Evolutionary conservation across 2,797 vertebrate genomes (phyloP).

Genomic region (Lithobates sylvaticus): DNA sequence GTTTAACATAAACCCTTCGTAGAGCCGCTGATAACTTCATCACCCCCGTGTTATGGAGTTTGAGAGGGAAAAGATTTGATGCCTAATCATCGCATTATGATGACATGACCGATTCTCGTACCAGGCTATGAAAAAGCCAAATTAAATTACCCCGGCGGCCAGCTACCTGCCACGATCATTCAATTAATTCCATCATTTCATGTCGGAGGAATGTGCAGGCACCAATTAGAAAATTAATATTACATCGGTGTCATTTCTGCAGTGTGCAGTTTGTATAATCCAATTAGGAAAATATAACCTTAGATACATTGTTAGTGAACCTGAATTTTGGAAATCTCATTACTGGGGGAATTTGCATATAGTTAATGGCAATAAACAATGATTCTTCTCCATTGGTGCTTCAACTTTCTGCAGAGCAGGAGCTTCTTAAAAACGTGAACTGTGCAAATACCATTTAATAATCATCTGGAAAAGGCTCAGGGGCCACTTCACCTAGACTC

Average conservation of each 20-base stretch:
- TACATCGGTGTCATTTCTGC: slow-evolving; percentile 42
- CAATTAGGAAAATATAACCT: slow-evolving; percentile 57
- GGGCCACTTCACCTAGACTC: no score
- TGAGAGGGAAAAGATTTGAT: neutral
- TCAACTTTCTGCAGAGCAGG: neutral
- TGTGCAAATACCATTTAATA: no score
- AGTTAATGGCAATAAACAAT: slow-evolving; percentile 4
- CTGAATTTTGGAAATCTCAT: slow-evolving; percentile 45
- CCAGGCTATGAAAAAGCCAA: slow-evolving; percentile 19
- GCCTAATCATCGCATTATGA: slow-evolving; percentile 39
- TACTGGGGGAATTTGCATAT: slow-evolving; percentile 20
- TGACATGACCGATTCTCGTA: slow-evolving; percentile 1
- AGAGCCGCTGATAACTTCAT: slow-evolving; percentile 13
- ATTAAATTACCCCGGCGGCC: slow-evolving; percentile 36
- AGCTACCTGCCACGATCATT: slow-evolving; percentile 46
- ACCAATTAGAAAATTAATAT: slow-evolving; percentile 60
- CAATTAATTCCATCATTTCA: slow-evolving; percentile 36
- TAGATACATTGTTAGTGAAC: slow-evolving; percentile 35
- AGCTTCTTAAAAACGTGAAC: no score
- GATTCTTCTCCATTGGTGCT: neutral
- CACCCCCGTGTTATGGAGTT: slow-evolving; percentile 5
- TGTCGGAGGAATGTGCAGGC: slow-evolving; percentile 31
- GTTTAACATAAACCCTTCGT: neutral
- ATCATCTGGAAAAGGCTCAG: no score
- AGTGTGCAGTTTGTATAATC: slow-evolving; percentile 55